A percentile compares a stretch with the other conserved stretches of the same genome.
Conservation (phyloP, 2,113 vertebrate genomes). For the Apus apus region DNA sequence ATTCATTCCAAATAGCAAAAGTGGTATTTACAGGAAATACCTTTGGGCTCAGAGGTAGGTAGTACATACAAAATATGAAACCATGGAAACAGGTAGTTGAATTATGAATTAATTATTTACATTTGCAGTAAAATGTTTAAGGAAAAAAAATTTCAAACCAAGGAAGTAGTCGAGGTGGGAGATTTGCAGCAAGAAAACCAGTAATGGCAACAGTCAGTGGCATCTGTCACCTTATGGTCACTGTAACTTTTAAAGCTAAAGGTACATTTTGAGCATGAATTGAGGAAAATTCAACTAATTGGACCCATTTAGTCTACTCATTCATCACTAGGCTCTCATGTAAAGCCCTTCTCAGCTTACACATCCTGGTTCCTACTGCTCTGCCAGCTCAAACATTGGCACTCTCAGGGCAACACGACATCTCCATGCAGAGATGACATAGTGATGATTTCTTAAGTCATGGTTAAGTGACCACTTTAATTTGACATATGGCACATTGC, state of each 20-base stretch:
- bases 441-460: neutral
- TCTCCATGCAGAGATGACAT: neutral
- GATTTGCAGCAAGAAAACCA: neutral
- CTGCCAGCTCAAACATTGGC: neutral
- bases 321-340: accelerated
- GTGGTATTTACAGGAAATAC: neutral
- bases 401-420: neutral
- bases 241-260: neutral
- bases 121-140: neutral
- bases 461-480: neutral
- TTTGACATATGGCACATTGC: slow-evolving; percentile 1
- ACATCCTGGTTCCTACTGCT: accelerated
- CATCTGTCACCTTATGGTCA: accelerated
- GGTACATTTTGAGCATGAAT: neutral
- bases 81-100: neutral
- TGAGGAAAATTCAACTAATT: neutral
- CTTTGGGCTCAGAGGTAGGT: neutral
- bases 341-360: neutral
- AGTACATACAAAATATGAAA: neutral
- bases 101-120: neutral
- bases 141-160: neutral
- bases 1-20: neutral
- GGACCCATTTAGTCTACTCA: accelerated
- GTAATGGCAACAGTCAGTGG: neutral
- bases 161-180: neutral